These are phyloP conservation scores for Ptyas mucosa DNA, from an alignment of 2,113 vertebrate genomes.

Conservation along the genomic window DNA sequence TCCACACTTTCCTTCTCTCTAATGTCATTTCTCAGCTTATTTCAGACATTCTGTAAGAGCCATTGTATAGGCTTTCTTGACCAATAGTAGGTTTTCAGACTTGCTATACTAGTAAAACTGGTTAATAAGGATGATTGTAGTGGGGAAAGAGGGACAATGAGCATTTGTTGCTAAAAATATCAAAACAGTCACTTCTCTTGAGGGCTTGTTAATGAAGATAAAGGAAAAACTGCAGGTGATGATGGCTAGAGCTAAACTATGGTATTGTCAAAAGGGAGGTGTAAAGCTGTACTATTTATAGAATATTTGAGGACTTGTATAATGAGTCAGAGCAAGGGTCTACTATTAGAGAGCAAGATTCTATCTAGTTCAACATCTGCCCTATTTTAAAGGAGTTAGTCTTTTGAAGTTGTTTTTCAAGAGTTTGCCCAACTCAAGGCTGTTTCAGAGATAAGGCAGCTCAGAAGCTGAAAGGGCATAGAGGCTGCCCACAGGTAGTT, in stretches of 20 bases:
- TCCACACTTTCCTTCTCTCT: background rate
- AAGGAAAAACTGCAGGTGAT: background rate
- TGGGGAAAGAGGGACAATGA: background rate
- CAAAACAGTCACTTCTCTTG: background rate
- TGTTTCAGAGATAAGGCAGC: background rate
- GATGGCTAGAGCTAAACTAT: background rate
- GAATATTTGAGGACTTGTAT: background rate
- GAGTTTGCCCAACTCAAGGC: background rate
- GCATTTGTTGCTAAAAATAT: slow-evolving; percentile 14
- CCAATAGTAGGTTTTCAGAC: background rate
- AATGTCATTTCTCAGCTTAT: background rate
- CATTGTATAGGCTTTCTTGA: background rate
- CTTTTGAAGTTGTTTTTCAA: background rate
- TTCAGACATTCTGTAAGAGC: background rate
- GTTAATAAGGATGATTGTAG: background rate
- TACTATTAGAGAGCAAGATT: background rate
- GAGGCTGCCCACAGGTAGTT: background rate
- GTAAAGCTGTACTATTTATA: background rate
- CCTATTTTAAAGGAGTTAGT: background rate
- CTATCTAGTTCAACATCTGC: background rate
- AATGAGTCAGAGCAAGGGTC: background rate
- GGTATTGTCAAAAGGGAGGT: background rate
- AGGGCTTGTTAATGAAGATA: slow-evolving; percentile 11
- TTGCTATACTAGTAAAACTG: background rate
- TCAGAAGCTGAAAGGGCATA: background rate